Conservation (phyloP, 1,140 invertebrate species). For the Cydia splendana region DNA sequence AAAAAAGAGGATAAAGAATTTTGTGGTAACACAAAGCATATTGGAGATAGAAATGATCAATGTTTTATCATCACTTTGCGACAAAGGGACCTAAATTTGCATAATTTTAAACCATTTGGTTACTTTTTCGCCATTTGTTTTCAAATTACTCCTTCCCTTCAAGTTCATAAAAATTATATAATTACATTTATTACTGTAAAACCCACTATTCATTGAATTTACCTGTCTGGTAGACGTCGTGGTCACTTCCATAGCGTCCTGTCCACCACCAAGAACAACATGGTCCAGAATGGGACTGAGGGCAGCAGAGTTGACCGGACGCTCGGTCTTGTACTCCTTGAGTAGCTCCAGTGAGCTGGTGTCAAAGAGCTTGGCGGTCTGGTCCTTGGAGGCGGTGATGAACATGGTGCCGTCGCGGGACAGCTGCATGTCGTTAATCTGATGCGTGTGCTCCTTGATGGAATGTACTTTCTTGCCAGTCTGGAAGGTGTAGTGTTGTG, state of each 20-base stretch:
- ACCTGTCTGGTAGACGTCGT: slow-evolving; percentile 93
- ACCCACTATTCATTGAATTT: neutral
- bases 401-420: slow-evolving; percentile 97
- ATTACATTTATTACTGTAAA: no score
- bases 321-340: slow-evolving; percentile 97
- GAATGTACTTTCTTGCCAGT: slow-evolving; percentile 89
- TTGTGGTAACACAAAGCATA: no score
- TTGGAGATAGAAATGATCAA: no score
- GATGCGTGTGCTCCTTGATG: slow-evolving; percentile 89
- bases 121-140: no score
- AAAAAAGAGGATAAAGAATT: no score
- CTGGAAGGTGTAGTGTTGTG: slow-evolving; percentile 68
- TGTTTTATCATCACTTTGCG: no score
- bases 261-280: slow-evolving; percentile 97
- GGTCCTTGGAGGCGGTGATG: slow-evolving; percentile 97
- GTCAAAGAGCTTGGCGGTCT: slow-evolving; percentile 96
- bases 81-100: no score
- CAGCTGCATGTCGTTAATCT: slow-evolving; percentile 98
- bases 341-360: slow-evolving; percentile 89
- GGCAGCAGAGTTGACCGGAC: slow-evolving; percentile 97
- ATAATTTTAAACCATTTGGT: no score
- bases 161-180: no score
- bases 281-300: slow-evolving; percentile 97
- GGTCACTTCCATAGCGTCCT: slow-evolving; percentile 99
- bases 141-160: no score